These are phyloP conservation scores for Anolis sagrei DNA, from an alignment of 2,113 vertebrate genomes.

Conservation along the genomic window DNA sequence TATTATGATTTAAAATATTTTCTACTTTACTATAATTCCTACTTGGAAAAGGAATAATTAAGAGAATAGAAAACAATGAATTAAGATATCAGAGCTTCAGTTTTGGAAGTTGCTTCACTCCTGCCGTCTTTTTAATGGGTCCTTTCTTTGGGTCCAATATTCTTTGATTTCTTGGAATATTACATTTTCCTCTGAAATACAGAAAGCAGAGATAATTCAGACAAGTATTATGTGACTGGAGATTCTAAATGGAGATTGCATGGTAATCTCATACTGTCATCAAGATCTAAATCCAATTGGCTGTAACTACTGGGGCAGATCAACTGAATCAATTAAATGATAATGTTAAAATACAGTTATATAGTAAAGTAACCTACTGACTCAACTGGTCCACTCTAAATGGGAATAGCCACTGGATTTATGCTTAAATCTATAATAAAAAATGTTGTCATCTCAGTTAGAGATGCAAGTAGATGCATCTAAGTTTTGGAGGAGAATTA, in stretches of 20 bases:
- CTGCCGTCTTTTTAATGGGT: conserved; percentile 71
- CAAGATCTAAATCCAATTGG: too few species aligned
- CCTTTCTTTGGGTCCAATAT: conserved; percentile 69
- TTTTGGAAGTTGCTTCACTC: conserved; percentile 78
- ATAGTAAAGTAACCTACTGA: too few species aligned
- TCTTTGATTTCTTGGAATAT: conserved; percentile 62
- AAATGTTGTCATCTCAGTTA: background rate
- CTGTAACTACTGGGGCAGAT: too few species aligned
- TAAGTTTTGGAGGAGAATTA: background rate
- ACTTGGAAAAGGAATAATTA: background rate
- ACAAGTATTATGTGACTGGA: conserved; percentile 27
- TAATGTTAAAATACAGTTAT: too few species aligned
- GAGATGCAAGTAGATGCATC: background rate
- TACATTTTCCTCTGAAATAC: conserved; percentile 71
- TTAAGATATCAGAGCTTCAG: conserved; percentile 74
- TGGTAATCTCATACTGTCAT: background rate
- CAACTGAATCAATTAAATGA: too few species aligned
- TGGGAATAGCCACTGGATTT: too few species aligned
- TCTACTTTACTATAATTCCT: background rate
- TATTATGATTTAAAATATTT: background rate
- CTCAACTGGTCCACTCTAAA: too few species aligned
- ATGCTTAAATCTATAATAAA: background rate
- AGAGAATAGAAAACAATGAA: background rate
- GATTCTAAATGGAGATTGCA: conserved; percentile 32
- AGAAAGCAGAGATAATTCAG: conserved; percentile 53